phyloP scores from a whole-genome alignment of 2,888 invertebrate genomes.

The Lepas anatifera region DNA sequence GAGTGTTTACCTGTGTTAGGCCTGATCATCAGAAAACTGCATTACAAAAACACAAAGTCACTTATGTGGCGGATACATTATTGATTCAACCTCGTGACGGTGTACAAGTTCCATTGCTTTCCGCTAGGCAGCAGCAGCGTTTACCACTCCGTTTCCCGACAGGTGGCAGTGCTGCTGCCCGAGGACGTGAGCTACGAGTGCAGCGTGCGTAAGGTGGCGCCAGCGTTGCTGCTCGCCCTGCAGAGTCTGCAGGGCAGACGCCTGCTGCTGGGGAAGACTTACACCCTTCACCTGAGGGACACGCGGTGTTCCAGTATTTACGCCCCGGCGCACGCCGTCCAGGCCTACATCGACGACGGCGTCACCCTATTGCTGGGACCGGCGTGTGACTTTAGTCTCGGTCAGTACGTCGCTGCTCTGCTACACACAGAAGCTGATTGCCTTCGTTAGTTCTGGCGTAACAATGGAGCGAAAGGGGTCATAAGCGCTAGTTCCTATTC shows the following conservation, averaged over 20 bases:
- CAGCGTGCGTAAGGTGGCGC: conserved; percentile 41
- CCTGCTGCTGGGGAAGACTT: conserved; percentile 43
- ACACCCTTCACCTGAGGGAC: conserved; percentile 26
- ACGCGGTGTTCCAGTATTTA: conserved; percentile 28
- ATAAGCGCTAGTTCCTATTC: too few relatives aligned
- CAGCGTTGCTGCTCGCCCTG: conserved; percentile 47
- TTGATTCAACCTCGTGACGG: too few relatives aligned
- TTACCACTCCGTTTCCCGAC: too few relatives aligned
- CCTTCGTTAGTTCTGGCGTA: conserved; percentile 25
- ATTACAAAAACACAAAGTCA: too few relatives aligned
- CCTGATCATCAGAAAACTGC: too few relatives aligned
- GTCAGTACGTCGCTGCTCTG: too few relatives aligned
- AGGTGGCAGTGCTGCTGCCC: conserved; percentile 29
- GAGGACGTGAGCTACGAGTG: conserved; percentile 25
- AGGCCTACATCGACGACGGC: conserved; percentile 41
- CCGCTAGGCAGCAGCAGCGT: too few relatives aligned
- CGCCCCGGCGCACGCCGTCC: conserved; percentile 40
- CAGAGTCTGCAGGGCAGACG: conserved; percentile 34
- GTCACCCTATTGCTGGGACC: conserved; percentile 69
- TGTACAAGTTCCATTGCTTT: too few relatives aligned
- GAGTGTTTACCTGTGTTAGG: too few relatives aligned
- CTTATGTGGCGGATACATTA: too few relatives aligned
- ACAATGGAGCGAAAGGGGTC: too few relatives aligned
- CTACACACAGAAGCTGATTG: too few relatives aligned
- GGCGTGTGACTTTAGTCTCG: conserved; percentile 64